A percentile compares a stretch with the other conserved stretches of the same genome.
phyloP scores from a whole-genome alignment of 2,797 vertebrate species.

The Sebastes itinus region DNA sequence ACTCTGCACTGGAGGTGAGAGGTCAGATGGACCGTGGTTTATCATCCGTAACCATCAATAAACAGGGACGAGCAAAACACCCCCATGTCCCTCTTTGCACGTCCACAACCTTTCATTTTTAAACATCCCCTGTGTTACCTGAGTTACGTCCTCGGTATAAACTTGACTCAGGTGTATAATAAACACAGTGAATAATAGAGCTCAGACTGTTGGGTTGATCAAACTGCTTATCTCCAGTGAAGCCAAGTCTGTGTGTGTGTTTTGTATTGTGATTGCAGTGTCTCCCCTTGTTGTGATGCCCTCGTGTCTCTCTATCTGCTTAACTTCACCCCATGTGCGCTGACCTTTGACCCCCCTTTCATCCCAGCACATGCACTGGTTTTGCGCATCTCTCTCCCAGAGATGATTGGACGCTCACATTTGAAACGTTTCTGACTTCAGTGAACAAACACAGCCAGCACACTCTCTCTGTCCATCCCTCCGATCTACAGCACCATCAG shows the following conservation, averaged over 20 bases:
- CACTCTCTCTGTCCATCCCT: background rate
- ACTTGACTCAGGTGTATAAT: conserved; percentile 23
- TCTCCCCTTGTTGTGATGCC: conserved; percentile 3
- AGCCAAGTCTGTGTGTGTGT: conserved; percentile 12
- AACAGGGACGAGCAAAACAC: background rate
- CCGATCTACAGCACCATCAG: background rate
- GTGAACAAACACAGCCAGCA: conserved; percentile 18
- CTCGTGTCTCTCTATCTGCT: background rate
- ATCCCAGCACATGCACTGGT: background rate
- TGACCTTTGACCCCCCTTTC: background rate
- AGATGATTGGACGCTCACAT: background rate
- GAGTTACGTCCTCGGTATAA: conserved; percentile 1
- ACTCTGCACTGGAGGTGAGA: conserved; percentile 46
- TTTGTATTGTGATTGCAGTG: conserved; percentile 38
- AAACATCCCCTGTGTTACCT: background rate
- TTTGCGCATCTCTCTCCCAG: background rate
- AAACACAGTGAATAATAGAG: conserved; percentile 11
- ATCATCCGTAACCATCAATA: background rate
- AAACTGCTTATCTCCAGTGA: conserved; percentile 34
- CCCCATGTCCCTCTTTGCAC: background rate
- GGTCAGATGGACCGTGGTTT: conserved; percentile 17
- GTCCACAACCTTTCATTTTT: background rate
- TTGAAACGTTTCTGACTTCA: background rate
- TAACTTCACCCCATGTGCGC: background rate
- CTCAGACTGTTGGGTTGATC: conserved; percentile 40